Evolutionary conservation across 2,113 vertebrate species (phyloP).

Genomic region (Mirounga angustirostris): DNA sequence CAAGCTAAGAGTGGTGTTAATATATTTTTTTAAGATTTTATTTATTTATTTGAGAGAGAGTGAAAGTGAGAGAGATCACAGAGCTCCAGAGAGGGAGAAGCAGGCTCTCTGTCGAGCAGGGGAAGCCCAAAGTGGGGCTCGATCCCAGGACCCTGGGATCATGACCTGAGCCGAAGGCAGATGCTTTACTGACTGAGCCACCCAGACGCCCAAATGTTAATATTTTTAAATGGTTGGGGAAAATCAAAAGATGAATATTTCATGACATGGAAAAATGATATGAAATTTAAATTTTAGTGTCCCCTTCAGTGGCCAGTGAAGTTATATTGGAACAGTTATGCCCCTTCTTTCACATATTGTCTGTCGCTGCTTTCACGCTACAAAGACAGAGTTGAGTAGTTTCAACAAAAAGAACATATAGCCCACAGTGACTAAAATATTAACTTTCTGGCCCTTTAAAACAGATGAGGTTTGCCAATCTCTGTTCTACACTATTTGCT

Average conservation of each 20-base stretch:
- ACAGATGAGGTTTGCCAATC: background rate
- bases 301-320: background rate
- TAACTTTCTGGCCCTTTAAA: constrained; percentile 10
- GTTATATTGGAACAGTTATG: background rate
- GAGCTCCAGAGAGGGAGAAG: too few relatives aligned
- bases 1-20: constrained; percentile 1
- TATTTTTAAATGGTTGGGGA: background rate
- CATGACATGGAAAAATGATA: background rate
- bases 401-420: background rate
- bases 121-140: too few relatives aligned
- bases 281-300: background rate
- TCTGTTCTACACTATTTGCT: background rate
- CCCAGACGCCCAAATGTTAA: background rate
- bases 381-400: background rate
- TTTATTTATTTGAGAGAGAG: too few relatives aligned
- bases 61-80: too few relatives aligned
- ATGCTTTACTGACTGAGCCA: too few relatives aligned
- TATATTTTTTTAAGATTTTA: background rate
- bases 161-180: too few relatives aligned
- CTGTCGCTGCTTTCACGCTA: background rate
- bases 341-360: background rate
- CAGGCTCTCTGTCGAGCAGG: too few relatives aligned
- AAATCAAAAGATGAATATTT: constrained; percentile 23
- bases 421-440: background rate
- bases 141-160: too few relatives aligned